phyloP scores from a whole-genome alignment of 2,113 vertebrate species.

The Oriolus oriolus region DNA sequence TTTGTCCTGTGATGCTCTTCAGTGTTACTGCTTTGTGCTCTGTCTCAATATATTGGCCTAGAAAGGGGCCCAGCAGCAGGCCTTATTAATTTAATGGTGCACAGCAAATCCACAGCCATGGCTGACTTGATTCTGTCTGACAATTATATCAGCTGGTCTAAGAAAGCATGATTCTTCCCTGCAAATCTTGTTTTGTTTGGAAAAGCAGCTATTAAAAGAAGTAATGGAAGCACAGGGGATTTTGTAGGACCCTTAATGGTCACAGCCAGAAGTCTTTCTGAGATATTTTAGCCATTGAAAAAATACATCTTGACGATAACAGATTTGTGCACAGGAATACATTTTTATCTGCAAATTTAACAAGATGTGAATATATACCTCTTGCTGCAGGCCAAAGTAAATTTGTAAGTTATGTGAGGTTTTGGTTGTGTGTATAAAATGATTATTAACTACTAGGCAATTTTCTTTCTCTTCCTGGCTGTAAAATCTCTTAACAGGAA shows the following conservation, averaged over 20 bases:
- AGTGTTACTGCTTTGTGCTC: neutral
- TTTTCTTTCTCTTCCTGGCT: constrained; percentile 1
- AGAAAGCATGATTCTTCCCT: neutral
- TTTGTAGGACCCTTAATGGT: neutral
- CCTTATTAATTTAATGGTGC: neutral
- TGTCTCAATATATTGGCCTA: neutral
- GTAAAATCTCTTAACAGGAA: neutral
- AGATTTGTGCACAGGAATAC: neutral
- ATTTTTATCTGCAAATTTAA: neutral
- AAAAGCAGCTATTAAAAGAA: neutral
- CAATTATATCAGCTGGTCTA: neutral
- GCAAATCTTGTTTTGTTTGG: neutral
- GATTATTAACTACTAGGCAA: neutral
- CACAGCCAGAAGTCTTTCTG: neutral
- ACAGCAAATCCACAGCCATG: neutral
- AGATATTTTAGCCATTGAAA: neutral
- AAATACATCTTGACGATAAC: neutral
- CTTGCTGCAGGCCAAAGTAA: neutral
- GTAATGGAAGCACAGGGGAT: neutral
- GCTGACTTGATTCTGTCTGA: neutral
- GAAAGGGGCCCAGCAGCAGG: neutral
- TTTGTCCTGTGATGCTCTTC: neutral
- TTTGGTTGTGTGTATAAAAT: neutral
- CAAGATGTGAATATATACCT: neutral
- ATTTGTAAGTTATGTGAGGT: neutral